A percentile compares a stretch with the other conserved stretches of the same genome.
Evolutionary conservation across 2,797 vertebrate species (phyloP).

Genomic region (Triplophysa bombifrons): DNA sequence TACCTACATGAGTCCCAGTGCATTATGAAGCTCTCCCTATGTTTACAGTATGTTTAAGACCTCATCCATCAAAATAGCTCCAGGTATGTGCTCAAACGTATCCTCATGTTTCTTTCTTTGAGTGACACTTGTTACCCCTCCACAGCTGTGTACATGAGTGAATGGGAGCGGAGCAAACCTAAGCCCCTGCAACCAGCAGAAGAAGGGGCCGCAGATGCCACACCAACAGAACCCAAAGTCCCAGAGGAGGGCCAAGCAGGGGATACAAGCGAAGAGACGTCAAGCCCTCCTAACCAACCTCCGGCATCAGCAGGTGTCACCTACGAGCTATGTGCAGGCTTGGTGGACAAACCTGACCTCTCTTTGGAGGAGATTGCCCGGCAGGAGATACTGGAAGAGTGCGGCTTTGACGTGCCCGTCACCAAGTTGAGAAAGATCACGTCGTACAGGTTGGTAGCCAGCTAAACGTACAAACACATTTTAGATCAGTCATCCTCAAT

Average conservation of each 20-base stretch:
- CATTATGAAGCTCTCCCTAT: not conserved
- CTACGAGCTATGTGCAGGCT: conserved; percentile 90
- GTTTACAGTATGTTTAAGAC: conserved; percentile 1
- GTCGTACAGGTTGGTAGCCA: conserved; percentile 82
- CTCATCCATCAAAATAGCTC: conserved; percentile 13
- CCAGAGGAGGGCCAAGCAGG: conserved; percentile 63
- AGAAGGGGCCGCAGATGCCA: conserved; percentile 39
- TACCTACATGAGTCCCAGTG: conserved; percentile 1
- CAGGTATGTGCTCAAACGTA: not conserved
- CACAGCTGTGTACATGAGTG: conserved; percentile 89
- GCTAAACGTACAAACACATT: not conserved
- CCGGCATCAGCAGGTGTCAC: conserved; percentile 83
- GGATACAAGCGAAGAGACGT: conserved; percentile 51
- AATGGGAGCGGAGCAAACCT: conserved; percentile 81
- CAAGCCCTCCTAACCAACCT: conserved; percentile 65
- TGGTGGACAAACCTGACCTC: conserved; percentile 88
- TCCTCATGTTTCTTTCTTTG: not conserved
- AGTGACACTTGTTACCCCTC: conserved; percentile 7
- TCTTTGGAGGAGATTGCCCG: conserved; percentile 90
- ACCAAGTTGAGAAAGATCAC: conserved; percentile 83
- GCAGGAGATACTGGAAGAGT: conserved; percentile 91
- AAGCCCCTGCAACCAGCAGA: conserved; percentile 66
- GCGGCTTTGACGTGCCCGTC: conserved; percentile 83
- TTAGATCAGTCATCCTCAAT: not conserved
- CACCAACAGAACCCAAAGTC: conserved; percentile 63